phyloP scores from a whole-genome alignment of 2,888 invertebrate species.

The Amphipoea lucens region DNA sequence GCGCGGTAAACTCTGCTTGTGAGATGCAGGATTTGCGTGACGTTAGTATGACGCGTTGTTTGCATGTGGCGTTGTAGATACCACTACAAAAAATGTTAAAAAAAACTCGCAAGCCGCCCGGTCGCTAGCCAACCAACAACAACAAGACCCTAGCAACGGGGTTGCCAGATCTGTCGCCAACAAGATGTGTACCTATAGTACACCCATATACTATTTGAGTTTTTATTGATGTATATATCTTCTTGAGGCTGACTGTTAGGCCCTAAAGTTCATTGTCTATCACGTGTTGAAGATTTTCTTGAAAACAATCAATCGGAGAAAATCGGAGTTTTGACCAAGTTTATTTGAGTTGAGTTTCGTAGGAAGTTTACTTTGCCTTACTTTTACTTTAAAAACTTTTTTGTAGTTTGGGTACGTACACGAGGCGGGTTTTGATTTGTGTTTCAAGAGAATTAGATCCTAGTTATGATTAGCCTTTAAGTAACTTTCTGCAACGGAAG shows the following conservation, averaged over 20 bases:
- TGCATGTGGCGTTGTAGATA: too few species aligned
- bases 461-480: background rate
- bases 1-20: too few species aligned
- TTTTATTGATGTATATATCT: too few species aligned
- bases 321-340: background rate
- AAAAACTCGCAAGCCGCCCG: too few species aligned
- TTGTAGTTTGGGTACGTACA: background rate
- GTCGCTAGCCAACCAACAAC: too few species aligned
- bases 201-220: too few species aligned
- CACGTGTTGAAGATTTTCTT: background rate
- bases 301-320: background rate
- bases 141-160: too few species aligned
- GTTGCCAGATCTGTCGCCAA: too few species aligned
- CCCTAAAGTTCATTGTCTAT: background rate
- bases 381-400: background rate
- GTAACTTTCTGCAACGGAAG: background rate
- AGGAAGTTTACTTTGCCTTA: conserved; percentile 11
- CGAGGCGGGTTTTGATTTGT: background rate
- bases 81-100: too few species aligned
- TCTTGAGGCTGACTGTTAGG: background rate
- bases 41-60: too few species aligned
- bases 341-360: background rate
- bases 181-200: too few species aligned
- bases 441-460: background rate
- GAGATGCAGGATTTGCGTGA: too few species aligned